phyloP scores from a whole-genome alignment of 1,140 invertebrate genomes.

The Anagrus nilaparvatae region DNA sequence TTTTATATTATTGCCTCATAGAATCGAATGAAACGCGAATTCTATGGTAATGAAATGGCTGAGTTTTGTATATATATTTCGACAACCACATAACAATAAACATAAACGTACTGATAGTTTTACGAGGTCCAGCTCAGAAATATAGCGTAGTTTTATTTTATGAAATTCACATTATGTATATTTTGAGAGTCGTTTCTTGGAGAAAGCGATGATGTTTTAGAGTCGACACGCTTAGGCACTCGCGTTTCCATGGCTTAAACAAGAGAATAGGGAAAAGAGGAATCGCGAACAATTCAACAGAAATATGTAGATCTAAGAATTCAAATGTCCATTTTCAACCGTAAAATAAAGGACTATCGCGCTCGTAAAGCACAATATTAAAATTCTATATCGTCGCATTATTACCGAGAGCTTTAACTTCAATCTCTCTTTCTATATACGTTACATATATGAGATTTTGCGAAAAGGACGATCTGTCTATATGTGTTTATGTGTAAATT shows the following conservation, averaged over 20 bases:
- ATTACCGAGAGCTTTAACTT: conserved; percentile 6
- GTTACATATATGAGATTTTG: conserved; percentile 11
- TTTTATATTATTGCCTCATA: conserved; percentile 17
- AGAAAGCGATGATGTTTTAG: no score
- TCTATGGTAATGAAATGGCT: conserved; percentile 39
- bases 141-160: conserved; percentile 35
- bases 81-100: no score
- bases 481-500: no score
- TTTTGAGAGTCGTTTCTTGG: conserved; percentile 30
- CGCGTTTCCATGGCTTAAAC: conserved; percentile 1
- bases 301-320: conserved; percentile 46
- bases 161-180: conserved; percentile 35
- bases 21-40: conserved; percentile 36
- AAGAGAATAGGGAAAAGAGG: no score
- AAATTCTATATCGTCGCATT: conserved; percentile 40
- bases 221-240: no score
- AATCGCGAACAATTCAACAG: conserved; percentile 33
- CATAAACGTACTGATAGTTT: background rate
- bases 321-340: conserved; percentile 37
- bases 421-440: conserved; percentile 16
- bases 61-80: conserved; percentile 15
- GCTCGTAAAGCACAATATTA: conserved; percentile 45
- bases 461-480: no score
- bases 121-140: conserved; percentile 15
- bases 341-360: conserved; percentile 44